These are phyloP conservation scores for Phymatocera aterrima DNA, from an alignment of 2,888 invertebrate genomes.

Conservation along the genomic window DNA sequence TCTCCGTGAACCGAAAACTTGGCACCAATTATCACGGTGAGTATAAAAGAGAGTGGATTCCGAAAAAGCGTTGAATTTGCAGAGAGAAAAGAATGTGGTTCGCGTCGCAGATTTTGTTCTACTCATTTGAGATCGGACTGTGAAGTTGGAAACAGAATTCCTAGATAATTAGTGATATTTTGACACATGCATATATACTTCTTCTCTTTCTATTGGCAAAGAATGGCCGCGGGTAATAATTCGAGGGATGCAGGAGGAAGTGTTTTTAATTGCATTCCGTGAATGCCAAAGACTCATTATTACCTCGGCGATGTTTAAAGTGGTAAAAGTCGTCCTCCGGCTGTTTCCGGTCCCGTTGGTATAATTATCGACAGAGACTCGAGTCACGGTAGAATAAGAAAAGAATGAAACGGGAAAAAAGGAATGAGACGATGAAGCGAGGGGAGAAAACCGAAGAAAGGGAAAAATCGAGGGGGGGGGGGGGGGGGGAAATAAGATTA, in stretches of 20 bases:
- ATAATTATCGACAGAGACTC: background rate
- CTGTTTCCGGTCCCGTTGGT: slow-evolving; percentile 11
- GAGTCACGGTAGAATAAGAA: background rate
- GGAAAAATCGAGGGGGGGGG: background rate
- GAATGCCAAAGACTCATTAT: background rate
- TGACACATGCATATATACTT: no score
- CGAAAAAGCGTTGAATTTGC: no score
- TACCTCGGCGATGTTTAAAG: background rate
- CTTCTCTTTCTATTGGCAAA: background rate
- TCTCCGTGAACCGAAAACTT: no score
- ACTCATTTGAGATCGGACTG: no score
- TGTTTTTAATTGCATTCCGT: background rate
- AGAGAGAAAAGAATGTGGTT: no score
- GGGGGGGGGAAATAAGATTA: slow-evolving; percentile 7
- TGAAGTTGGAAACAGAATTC: no score
- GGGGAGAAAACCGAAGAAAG: background rate
- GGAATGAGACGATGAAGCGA: background rate
- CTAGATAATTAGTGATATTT: no score
- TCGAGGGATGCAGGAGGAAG: background rate
- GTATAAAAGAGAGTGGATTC: no score
- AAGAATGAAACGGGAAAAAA: background rate
- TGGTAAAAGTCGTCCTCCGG: slow-evolving; percentile 18
- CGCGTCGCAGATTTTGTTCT: no score
- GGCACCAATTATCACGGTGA: no score
- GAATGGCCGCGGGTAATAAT: background rate